Conservation (phyloP, 1,140 invertebrate species). For the Drosophila subobscura region DNA sequence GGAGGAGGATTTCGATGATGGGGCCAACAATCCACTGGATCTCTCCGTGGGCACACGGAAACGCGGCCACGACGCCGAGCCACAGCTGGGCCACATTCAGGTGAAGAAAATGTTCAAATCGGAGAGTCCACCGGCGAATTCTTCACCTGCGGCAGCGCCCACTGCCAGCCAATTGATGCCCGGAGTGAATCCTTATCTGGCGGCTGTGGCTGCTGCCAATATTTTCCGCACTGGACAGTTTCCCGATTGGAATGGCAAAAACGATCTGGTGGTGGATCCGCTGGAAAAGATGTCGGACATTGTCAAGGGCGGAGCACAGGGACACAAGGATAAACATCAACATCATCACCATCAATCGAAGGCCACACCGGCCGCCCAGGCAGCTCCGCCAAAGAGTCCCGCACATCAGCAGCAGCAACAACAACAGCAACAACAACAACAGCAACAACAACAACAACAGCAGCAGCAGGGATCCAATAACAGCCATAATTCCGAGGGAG, state of each 20-base stretch:
- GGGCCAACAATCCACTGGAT: conserved; percentile 87
- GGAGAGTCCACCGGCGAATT: conserved; percentile 87
- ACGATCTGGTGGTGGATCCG: conserved; percentile 91
- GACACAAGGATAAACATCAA: conserved; percentile 84
- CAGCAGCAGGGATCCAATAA: background rate
- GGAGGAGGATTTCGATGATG: conserved; percentile 83
- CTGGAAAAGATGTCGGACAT: conserved; percentile 96
- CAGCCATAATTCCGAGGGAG: conserved; percentile 50
- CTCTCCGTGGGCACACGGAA: conserved; percentile 91
- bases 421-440: background rate
- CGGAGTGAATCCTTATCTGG: conserved; percentile 91
- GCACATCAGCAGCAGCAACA: conserved; percentile 25
- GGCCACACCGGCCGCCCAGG: conserved; percentile 35
- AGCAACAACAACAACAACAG: background rate
- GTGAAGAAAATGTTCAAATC: conserved; percentile 82
- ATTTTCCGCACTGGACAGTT: conserved; percentile 88
- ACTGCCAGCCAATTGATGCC: conserved; percentile 87
- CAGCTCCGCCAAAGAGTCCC: conserved; percentile 59
- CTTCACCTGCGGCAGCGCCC: conserved; percentile 87
- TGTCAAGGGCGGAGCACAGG: conserved; percentile 59
- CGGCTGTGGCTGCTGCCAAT: conserved; percentile 90
- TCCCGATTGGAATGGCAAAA: conserved; percentile 91
- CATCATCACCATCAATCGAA: conserved; percentile 26
- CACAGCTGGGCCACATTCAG: conserved; percentile 81
- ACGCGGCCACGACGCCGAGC: conserved; percentile 83